Evolutionary conservation across 2,888 invertebrate species (phyloP).

Genomic region (Gisinianus flammeolus): DNA sequence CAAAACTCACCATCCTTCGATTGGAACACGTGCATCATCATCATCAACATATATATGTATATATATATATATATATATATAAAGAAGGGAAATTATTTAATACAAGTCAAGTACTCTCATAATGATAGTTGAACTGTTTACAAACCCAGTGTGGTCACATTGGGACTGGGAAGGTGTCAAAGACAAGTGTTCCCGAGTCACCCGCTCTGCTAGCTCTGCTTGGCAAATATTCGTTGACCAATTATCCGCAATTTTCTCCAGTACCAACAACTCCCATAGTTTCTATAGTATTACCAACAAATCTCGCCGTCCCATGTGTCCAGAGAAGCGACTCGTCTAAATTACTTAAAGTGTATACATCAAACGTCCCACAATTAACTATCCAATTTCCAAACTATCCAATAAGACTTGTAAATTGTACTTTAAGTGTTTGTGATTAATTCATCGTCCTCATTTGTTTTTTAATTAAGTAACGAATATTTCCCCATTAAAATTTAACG

Average conservation of each 20-base stretch:
- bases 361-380: too few relatives aligned
- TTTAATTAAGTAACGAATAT: not conserved
- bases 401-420: too few relatives aligned
- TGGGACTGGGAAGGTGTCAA: conserved; percentile 42
- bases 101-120: conserved; percentile 3
- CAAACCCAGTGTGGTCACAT: conserved; percentile 32
- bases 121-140: conserved; percentile 39
- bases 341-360: not conserved
- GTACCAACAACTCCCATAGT: not conserved
- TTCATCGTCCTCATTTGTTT: too few relatives aligned
- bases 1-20: not conserved
- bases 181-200: conserved; percentile 28
- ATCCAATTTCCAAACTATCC: too few relatives aligned
- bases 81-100: not conserved
- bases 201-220: not conserved
- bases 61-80: not conserved
- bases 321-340: conserved; percentile 54
- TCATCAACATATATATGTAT: not conserved
- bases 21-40: conserved; percentile 13
- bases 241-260: conserved; percentile 20
- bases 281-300: conserved; percentile 4
- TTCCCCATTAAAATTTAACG: not conserved
- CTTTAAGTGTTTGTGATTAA: too few relatives aligned
- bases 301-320: conserved; percentile 44
- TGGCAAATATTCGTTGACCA: conserved; percentile 26